Conservation (phyloP, 2,888 invertebrate species). For the Zeuzera pyrina region DNA sequence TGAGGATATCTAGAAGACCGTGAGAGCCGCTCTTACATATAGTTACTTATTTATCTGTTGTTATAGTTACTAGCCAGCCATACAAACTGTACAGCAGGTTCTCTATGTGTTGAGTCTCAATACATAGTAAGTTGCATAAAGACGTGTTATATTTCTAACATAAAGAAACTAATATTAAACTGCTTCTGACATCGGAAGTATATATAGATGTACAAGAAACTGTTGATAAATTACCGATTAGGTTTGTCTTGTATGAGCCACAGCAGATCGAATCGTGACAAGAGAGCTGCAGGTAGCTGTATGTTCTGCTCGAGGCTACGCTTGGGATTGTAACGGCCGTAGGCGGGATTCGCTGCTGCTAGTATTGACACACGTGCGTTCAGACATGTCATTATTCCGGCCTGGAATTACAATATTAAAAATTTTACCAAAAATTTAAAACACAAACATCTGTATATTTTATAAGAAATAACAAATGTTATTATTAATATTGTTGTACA, state of each 20-base stretch:
- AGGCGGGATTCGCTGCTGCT: slow-evolving; percentile 99
- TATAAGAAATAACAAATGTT: too few species aligned
- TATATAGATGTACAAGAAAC: not conserved
- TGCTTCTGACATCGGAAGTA: not conserved
- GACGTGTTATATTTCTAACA: too few species aligned
- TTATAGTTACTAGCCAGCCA: too few species aligned
- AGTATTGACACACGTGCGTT: slow-evolving; percentile 98
- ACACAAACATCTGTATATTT: not conserved
- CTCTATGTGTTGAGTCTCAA: too few species aligned
- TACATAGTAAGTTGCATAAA: too few species aligned
- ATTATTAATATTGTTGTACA: too few species aligned
- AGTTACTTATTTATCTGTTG: too few species aligned
- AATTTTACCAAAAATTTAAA: too few species aligned
- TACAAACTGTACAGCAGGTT: too few species aligned
- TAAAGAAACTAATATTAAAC: too few species aligned
- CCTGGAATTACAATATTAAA: slow-evolving; percentile 69
- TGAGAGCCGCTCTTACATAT: too few species aligned
- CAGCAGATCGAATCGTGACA: slow-evolving; percentile 96
- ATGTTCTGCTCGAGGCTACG: slow-evolving; percentile 97
- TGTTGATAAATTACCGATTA: slow-evolving; percentile 56
- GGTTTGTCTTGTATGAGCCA: slow-evolving; percentile 94
- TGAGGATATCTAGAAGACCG: too few species aligned
- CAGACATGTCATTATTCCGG: slow-evolving; percentile 98
- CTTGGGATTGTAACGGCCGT: slow-evolving; percentile 97
- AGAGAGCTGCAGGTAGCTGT: slow-evolving; percentile 95